A percentile compares a stretch with the other conserved stretches of the same genome.
phyloP scores from a whole-genome alignment of 2,113 vertebrate species.

The Psittacula cyanocephala region DNA sequence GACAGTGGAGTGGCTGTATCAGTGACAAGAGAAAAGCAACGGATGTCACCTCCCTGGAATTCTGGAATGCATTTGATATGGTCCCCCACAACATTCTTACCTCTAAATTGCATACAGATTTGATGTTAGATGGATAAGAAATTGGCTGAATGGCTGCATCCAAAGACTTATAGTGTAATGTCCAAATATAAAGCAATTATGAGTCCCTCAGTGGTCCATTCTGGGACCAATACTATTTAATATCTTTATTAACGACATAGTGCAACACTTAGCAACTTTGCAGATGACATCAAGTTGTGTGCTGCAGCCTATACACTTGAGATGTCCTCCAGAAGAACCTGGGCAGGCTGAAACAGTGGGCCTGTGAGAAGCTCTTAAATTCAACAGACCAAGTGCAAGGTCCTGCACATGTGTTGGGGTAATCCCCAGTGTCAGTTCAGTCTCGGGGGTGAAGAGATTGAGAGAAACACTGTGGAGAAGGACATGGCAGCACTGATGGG shows the following conservation, averaged over 20 bases:
- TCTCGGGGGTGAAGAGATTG: neutral
- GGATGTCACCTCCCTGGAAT: neutral
- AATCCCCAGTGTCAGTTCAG: neutral
- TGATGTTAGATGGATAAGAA: neutral
- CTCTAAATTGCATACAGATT: neutral
- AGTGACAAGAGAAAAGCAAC: neutral
- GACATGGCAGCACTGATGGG: neutral
- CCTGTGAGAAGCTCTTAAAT: neutral
- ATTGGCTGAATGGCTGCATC: neutral
- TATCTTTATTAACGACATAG: neutral
- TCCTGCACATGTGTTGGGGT: no score
- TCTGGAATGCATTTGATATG: neutral
- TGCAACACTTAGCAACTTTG: neutral
- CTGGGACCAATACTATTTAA: neutral
- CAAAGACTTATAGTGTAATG: neutral
- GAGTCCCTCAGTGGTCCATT: neutral
- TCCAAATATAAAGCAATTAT: neutral
- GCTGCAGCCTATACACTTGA: neutral
- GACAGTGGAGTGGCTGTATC: neutral
- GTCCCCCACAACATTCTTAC: neutral
- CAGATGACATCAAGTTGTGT: neutral
- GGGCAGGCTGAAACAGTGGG: neutral
- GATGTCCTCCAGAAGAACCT: neutral
- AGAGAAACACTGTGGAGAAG: neutral
- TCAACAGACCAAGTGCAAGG: neutral